Conservation (phyloP, 2,888 invertebrate genomes). For the Apeira syringaria region DNA sequence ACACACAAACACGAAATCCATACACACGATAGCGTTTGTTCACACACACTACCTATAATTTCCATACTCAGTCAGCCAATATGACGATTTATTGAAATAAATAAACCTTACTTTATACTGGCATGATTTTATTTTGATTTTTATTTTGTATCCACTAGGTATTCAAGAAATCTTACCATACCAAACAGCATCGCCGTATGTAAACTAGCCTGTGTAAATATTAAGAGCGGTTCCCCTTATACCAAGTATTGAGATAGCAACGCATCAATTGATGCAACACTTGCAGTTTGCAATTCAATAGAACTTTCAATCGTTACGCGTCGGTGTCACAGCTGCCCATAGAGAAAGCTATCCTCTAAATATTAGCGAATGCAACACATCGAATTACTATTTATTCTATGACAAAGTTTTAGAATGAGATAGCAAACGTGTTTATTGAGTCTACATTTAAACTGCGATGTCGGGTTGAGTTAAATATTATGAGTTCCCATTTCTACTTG, state of each 20-base stretch:
- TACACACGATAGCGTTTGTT: too few relatives aligned
- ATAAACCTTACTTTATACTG: too few relatives aligned
- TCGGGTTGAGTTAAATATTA: slow-evolving; percentile 6
- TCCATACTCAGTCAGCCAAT: too few relatives aligned
- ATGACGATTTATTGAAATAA: too few relatives aligned
- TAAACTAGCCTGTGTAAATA: not conserved
- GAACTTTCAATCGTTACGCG: slow-evolving; percentile 13
- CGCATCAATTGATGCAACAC: not conserved
- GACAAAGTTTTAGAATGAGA: slow-evolving; percentile 40
- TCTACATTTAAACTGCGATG: slow-evolving; percentile 23
- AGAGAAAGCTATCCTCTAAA: slow-evolving; percentile 49
- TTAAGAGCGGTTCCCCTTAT: not conserved
- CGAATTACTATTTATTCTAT: not conserved
- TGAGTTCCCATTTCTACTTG: slow-evolving; percentile 6
- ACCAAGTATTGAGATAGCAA: not conserved
- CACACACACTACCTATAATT: too few relatives aligned
- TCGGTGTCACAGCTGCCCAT: slow-evolving; percentile 41
- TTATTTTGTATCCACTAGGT: too few relatives aligned
- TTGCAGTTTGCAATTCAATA: not conserved
- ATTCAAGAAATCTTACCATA: too few relatives aligned
- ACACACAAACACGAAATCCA: too few relatives aligned
- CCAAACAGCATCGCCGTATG: too few relatives aligned
- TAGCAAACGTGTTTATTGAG: slow-evolving; percentile 57
- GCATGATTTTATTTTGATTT: too few relatives aligned
- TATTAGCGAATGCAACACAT: slow-evolving; percentile 55